Evolutionary conservation across 2,888 invertebrate species (phyloP), one percentile per base, ranked within the genome.

Genomic region (Ischnus inquisitorius): DNA sequence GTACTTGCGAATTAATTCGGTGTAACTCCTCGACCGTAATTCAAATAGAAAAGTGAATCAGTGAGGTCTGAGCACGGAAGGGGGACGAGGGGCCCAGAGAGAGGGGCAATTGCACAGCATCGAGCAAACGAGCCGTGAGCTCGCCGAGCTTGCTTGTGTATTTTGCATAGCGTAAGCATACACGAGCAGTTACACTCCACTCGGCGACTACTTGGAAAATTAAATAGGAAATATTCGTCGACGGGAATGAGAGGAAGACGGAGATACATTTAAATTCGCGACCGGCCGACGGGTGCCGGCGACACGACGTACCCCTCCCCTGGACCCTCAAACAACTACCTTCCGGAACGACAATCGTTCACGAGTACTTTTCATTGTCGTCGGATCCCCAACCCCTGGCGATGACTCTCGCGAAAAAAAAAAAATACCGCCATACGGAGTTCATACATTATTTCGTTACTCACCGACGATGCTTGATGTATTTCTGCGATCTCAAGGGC

Each of bases 391-490:
- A 10, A 16, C 51, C 51, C 51, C 16, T 51, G 16, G 6, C 19
- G 51, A n/a, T 19, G 51, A 16, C 51, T 16, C 51, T 4, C 6
- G 34, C 6, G 8, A 34, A 34, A 34, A 19, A 51, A 16, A 16
- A 8, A 16, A 51, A 19, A 19, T 10, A 51, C 4, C 10, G 10
- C 10, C 10, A 16, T 4, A 51, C 2, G 8, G 16, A 19, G 6
- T 51, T 10, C 19, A 48, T 39, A 48, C 2, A 48, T 6, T 16
- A 54, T 28, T 10, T 25, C 48, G 25, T 48, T 39, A 82, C 82
- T 83, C 79, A 83, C 83, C 79, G 62, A 34, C 39, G 64, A 43
- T 14, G 34, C 78, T 62, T 41, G 82, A 71, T 54, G 4, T 43
- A 22, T 16, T 22, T 54, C 34, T 28, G 54, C 10, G 57, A 57